These are phyloP conservation scores for Anaspis maculata DNA, from an alignment of 2,888 invertebrate species.

Conservation along the genomic window DNA sequence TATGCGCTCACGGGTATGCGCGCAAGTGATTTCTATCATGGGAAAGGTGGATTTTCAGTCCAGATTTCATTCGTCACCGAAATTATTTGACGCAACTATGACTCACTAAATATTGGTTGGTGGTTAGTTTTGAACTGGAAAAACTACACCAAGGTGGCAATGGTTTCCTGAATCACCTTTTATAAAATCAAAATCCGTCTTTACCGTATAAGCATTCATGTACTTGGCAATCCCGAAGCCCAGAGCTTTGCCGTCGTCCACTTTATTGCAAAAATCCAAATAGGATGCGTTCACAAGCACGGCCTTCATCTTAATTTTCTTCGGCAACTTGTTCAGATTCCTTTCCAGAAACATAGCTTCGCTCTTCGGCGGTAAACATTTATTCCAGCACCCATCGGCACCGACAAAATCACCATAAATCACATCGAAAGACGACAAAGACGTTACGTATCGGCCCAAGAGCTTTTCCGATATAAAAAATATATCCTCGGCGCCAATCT, in stretches of 20 bases:
- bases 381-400: constrained; percentile 49
- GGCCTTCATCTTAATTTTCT: constrained; percentile 45
- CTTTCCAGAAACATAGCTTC: constrained; percentile 16
- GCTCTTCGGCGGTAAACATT: background rate
- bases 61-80: too few species aligned
- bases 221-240: constrained; percentile 47
- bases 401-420: constrained; percentile 43
- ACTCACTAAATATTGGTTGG: too few species aligned
- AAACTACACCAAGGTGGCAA: too few species aligned
- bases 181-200: too few species aligned
- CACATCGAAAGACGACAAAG: background rate
- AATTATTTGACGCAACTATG: too few species aligned
- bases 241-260: constrained; percentile 49
- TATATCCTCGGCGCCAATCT: constrained; percentile 29
- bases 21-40: too few species aligned
- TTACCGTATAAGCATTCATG: constrained; percentile 54
- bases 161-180: too few species aligned
- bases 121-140: too few species aligned
- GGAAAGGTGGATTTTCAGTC: too few species aligned
- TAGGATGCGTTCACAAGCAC: constrained; percentile 54
- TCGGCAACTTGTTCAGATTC: constrained; percentile 41
- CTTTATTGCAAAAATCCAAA: constrained; percentile 49
- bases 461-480: constrained; percentile 16
- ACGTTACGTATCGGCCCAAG: constrained; percentile 3
- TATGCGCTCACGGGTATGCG: too few species aligned